These are phyloP conservation scores for Crypturellus tataupa DNA, from an alignment of 2,797 vertebrate species.

Conservation along the genomic window DNA sequence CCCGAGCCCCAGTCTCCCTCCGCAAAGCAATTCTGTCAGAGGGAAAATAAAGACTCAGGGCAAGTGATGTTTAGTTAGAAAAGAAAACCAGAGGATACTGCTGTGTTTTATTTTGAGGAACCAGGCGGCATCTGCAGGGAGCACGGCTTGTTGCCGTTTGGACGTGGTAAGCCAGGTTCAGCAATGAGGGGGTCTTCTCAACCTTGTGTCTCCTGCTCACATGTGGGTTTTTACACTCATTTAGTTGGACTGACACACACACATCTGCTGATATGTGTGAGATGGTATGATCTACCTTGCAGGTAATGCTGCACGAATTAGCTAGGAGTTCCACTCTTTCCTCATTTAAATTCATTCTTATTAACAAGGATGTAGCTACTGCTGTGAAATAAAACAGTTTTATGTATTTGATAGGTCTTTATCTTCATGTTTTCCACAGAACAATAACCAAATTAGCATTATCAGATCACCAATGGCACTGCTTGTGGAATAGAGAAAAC, in stretches of 20 bases:
- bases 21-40: neutral
- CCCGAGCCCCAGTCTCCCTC: fast-evolving
- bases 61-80: neutral
- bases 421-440: neutral
- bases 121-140: neutral
- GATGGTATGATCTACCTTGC: neutral
- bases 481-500: neutral
- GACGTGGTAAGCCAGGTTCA: neutral
- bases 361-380: neutral
- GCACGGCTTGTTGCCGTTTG: neutral
- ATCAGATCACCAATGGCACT: neutral
- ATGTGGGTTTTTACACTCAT: neutral
- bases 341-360: neutral
- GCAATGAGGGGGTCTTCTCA: neutral
- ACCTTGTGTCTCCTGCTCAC: neutral
- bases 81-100: neutral
- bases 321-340: neutral
- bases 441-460: neutral
- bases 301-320: neutral
- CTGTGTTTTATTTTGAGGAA: neutral
- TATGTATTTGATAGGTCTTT: neutral
- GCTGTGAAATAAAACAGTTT: neutral
- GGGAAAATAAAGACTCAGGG: neutral
- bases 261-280: neutral
- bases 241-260: neutral